These are phyloP conservation scores for Hydractinia echinata DNA, from an alignment of 30 jellyfish, hydroid and myxozoan species.

Conservation along the genomic window DNA sequence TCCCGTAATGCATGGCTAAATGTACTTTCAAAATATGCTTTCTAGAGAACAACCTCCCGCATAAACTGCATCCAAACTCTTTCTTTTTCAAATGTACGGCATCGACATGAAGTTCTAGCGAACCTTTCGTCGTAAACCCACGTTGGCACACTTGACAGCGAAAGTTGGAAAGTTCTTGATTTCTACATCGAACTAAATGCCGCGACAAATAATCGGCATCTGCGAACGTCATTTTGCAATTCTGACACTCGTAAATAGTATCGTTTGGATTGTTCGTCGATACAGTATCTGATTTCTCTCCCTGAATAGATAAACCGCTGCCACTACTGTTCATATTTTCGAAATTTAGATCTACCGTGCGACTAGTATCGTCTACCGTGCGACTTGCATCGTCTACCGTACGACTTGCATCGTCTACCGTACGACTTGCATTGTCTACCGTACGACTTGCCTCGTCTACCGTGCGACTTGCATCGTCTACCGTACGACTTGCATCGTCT, in stretches of 20 bases:
- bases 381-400: not conserved
- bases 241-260: conserved; percentile 21
- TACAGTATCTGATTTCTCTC: not conserved
- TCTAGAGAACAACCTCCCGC: conserved; percentile 30
- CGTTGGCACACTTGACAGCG: conserved; percentile 32
- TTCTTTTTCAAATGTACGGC: conserved; percentile 35
- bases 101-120: conserved; percentile 37
- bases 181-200: conserved; percentile 28
- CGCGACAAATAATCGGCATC: conserved; percentile 29
- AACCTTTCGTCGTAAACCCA: conserved; percentile 40
- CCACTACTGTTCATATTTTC: not conserved
- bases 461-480: too few species aligned
- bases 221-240: conserved; percentile 40
- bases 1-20: conserved; percentile 30
- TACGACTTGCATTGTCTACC: too few species aligned
- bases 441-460: too few species aligned
- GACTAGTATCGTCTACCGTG: not conserved
- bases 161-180: conserved; percentile 22
- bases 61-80: conserved; percentile 36
- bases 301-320: not conserved
- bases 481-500: too few species aligned
- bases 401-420: too few species aligned
- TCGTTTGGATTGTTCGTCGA: not conserved
- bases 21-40: conserved; percentile 37
- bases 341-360: too few species aligned